phyloP scores from a whole-genome alignment of 2,888 invertebrate genomes.

The Calliphora vomitoria region DNA sequence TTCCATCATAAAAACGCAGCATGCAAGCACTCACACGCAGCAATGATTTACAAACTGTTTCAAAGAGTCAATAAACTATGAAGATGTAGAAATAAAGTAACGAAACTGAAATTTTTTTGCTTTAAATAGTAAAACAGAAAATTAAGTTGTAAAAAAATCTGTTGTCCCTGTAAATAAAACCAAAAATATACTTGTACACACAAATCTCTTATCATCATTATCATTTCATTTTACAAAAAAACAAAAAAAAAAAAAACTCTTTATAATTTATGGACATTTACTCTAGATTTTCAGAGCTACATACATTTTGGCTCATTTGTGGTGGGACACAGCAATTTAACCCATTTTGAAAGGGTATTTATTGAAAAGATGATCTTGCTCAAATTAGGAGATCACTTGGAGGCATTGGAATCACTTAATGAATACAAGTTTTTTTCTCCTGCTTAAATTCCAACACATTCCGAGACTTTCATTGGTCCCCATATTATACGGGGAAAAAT shows the following conservation, averaged over 20 bases:
- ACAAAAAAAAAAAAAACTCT: constrained; percentile 40
- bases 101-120: constrained; percentile 43
- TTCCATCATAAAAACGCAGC: constrained; percentile 37
- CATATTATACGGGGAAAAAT: too few species aligned
- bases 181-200: background rate
- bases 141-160: background rate
- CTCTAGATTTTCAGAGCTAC: constrained; percentile 34
- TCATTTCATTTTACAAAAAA: constrained; percentile 46
- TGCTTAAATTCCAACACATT: too few species aligned
- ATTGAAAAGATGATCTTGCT: background rate
- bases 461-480: too few species aligned
- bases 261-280: constrained; percentile 62
- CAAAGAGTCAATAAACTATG: constrained; percentile 71
- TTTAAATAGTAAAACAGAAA: constrained; percentile 12
- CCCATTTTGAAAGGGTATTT: constrained; percentile 14
- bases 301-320: constrained; percentile 30
- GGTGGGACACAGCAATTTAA: constrained; percentile 39
- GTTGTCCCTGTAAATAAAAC: background rate
- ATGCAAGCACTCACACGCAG: constrained; percentile 2
- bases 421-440: too few species aligned
- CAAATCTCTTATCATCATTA: constrained; percentile 52
- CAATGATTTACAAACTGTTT: constrained; percentile 59
- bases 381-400: too few species aligned
- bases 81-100: constrained; percentile 50
- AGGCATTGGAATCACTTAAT: too few species aligned